Conservation (phyloP, 2,888 invertebrate genomes). For the Blera fallax region DNA sequence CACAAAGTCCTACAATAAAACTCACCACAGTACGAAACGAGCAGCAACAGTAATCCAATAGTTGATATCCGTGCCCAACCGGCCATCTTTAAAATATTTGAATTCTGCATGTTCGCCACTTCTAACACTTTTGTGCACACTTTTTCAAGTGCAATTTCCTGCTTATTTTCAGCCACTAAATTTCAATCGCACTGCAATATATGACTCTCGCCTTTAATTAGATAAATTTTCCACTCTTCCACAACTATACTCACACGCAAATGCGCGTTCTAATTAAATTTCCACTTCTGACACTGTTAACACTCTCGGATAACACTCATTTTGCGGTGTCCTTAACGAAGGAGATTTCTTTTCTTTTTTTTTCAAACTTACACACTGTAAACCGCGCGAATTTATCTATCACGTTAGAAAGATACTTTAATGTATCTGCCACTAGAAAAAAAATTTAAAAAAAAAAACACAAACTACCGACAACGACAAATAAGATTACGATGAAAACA, state of each 20-base stretch:
- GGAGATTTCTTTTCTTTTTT: no score
- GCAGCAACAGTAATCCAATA: slow-evolving; percentile 64
- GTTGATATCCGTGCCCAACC: slow-evolving; percentile 46
- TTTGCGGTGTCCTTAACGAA: slow-evolving; percentile 18
- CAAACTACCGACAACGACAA: not conserved
- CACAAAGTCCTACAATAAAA: no score
- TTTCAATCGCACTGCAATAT: not conserved
- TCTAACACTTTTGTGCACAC: slow-evolving; percentile 7
- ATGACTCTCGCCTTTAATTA: slow-evolving; percentile 17
- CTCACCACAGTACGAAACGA: slow-evolving; percentile 60
- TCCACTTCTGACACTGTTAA: slow-evolving; percentile 35
- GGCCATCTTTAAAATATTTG: slow-evolving; percentile 33
- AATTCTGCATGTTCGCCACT: slow-evolving; percentile 12
- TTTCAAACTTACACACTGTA: not conserved
- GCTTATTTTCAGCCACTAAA: slow-evolving; percentile 2
- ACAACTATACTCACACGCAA: slow-evolving; percentile 8
- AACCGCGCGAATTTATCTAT: not conserved
- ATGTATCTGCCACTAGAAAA: not conserved
- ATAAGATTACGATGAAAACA: no score
- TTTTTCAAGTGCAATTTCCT: not conserved
- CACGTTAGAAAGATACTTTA: not conserved
- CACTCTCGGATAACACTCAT: slow-evolving; percentile 22
- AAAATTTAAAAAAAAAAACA: no score
- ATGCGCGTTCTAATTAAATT: slow-evolving; percentile 38
- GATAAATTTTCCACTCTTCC: slow-evolving; percentile 21